A percentile compares a stretch with the other conserved stretches of the same genome.
phyloP scores from a whole-genome alignment of 2,113 vertebrate genomes.

The Pedionomus torquatus region DNA sequence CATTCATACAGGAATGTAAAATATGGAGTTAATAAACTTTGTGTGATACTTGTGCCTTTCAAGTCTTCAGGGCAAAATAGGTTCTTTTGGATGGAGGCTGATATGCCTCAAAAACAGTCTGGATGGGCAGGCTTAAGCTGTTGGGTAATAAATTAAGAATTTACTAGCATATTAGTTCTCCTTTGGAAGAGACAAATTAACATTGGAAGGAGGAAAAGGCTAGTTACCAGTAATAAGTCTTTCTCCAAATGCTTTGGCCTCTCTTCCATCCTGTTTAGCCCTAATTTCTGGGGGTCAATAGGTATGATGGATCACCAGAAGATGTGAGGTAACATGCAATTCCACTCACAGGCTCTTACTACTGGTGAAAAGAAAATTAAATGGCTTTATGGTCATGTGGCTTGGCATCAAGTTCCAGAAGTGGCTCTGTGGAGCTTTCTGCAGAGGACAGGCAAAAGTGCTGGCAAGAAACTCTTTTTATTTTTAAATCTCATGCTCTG shows the following conservation, averaged over 20 bases:
- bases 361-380: not conserved
- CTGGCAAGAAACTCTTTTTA: not conserved
- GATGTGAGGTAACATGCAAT: not conserved
- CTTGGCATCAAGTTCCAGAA: not conserved
- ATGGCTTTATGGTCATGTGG: not conserved
- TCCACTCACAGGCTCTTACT: not conserved
- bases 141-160: not conserved
- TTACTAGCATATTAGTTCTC: not conserved
- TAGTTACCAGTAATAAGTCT: not conserved
- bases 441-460: not conserved
- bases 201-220: not conserved
- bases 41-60: not conserved
- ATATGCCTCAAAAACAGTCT: not conserved
- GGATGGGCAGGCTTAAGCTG: not conserved
- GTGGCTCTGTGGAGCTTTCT: not conserved
- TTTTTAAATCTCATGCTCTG: not conserved
- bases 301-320: not conserved
- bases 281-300: not conserved
- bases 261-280: not conserved
- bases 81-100: not conserved
- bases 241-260: not conserved
- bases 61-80: not conserved
- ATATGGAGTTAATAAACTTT: slow-evolving; percentile 4
- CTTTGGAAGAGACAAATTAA: not conserved
- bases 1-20: slow-evolving; percentile 27